These are phyloP conservation scores for Etheostoma perlongum DNA, from an alignment of 2,797 vertebrate genomes.

Conservation along the genomic window DNA sequence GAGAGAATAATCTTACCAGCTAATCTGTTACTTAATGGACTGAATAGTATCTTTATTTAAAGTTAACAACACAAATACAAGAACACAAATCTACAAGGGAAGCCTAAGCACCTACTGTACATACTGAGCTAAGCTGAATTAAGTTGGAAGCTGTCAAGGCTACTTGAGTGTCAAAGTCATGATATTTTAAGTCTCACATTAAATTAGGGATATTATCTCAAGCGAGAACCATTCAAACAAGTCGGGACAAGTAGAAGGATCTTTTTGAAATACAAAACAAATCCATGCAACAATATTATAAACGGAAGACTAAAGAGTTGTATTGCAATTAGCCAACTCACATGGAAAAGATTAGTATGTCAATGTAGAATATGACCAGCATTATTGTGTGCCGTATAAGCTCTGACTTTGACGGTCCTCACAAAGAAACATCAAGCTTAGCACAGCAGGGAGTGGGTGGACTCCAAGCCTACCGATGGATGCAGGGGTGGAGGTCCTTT, in stretches of 20 bases:
- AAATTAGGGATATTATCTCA: slow-evolving; percentile 12
- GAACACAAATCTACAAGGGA: not conserved
- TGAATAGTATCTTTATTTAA: slow-evolving; percentile 27
- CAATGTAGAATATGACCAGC: not conserved
- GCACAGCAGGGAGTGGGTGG: not conserved
- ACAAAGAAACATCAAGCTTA: not conserved
- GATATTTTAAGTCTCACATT: not conserved
- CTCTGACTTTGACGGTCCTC: not conserved
- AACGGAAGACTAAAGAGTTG: not conserved
- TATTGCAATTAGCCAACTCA: not conserved
- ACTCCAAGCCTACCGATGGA: not conserved
- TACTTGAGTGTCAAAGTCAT: not conserved
- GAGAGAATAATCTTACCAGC: slow-evolving; percentile 10
- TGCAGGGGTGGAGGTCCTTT: not conserved
- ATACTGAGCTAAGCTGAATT: slow-evolving; percentile 1
- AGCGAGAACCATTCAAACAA: not conserved
- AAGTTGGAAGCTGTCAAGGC: not conserved
- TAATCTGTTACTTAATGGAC: slow-evolving; percentile 27
- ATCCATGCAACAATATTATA: not conserved
- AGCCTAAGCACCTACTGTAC: not conserved
- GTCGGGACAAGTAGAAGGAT: not conserved
- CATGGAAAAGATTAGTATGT: slow-evolving; percentile 1
- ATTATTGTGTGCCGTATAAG: not conserved
- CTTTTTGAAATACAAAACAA: not conserved
- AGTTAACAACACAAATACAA: slow-evolving; percentile 18